Conservation (phyloP, 2,888 invertebrate genomes). For the Corythucha ciliata region DNA sequence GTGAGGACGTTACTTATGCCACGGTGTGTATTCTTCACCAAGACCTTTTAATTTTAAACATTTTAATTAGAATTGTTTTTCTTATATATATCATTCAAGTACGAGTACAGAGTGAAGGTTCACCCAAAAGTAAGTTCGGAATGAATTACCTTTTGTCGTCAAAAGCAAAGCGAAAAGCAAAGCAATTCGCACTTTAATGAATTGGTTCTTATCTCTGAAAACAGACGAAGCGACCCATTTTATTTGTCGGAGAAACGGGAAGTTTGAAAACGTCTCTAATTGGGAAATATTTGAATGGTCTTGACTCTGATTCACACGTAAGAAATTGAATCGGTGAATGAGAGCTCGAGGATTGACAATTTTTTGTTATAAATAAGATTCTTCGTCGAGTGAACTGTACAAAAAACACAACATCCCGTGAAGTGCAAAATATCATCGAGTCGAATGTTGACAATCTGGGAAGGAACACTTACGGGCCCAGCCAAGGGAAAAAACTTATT, state of each 20-base stretch:
- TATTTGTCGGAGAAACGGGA: conserved; percentile 15
- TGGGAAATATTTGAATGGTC: conserved; percentile 5
- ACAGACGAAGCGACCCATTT: conserved; percentile 14
- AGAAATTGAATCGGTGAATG: background rate
- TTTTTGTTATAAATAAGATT: conserved; percentile 46
- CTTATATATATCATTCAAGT: too few relatives aligned
- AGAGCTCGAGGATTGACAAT: background rate
- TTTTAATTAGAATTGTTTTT: too few relatives aligned
- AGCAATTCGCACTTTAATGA: too few relatives aligned
- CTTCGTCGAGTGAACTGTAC: conserved; percentile 82
- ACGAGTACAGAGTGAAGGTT: conserved; percentile 6
- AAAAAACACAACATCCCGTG: conserved; percentile 79
- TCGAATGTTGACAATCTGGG: conserved; percentile 82
- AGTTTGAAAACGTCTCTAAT: conserved; percentile 16
- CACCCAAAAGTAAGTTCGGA: conserved; percentile 16
- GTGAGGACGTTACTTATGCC: too few relatives aligned
- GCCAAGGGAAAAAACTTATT: conserved; percentile 77
- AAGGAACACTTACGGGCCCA: conserved; percentile 82
- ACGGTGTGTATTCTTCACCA: too few relatives aligned
- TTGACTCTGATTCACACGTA: background rate
- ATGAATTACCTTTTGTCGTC: too few relatives aligned
- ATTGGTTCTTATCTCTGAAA: background rate
- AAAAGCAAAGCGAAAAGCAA: too few relatives aligned
- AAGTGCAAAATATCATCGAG: conserved; percentile 80
- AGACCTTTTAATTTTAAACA: too few relatives aligned